Percentiles rank a stretch among this genome's conserved stretches.
phyloP scores from a whole-genome alignment of 2,888 invertebrate species.

The Lagria hirta region DNA sequence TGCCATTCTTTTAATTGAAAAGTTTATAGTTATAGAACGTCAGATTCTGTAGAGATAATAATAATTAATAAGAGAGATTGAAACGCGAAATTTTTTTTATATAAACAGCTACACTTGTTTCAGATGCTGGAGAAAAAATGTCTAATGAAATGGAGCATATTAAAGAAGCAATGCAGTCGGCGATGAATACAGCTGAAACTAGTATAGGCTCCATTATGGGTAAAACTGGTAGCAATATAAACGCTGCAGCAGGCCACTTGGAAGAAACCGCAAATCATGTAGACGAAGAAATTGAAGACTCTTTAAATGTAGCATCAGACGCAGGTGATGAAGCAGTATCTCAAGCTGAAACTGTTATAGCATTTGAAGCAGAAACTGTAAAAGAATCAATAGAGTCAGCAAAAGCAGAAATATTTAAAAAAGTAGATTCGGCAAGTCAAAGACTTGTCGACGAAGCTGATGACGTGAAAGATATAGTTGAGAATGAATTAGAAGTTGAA shows the following conservation, averaged over 20 bases:
- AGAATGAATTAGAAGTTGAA: slow-evolving; percentile 39
- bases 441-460: slow-evolving; percentile 29
- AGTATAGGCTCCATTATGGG: slow-evolving; percentile 45
- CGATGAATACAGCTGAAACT: slow-evolving; percentile 46
- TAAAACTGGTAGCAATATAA: slow-evolving; percentile 48
- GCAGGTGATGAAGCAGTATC: slow-evolving; percentile 45
- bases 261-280: slow-evolving; percentile 34
- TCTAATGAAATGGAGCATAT: slow-evolving; percentile 46
- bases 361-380: slow-evolving; percentile 43
- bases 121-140: slow-evolving; percentile 47
- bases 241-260: slow-evolving; percentile 37
- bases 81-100: slow-evolving; percentile 1
- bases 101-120: slow-evolving; percentile 6
- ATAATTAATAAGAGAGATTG: slow-evolving; percentile 1
- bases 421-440: slow-evolving; percentile 15
- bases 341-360: slow-evolving; percentile 48
- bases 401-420: slow-evolving; percentile 17
- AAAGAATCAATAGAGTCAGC: slow-evolving; percentile 29
- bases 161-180: slow-evolving; percentile 47
- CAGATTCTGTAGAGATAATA: background rate
- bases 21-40: no score
- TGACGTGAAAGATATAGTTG: slow-evolving; percentile 34
- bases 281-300: slow-evolving; percentile 41
- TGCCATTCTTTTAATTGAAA: no score
- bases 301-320: slow-evolving; percentile 37